A percentile compares a stretch with the other conserved stretches of the same genome.
These are phyloP conservation scores for Clivina fossor DNA, from an alignment of 2,888 invertebrate species.

Conservation along the genomic window DNA sequence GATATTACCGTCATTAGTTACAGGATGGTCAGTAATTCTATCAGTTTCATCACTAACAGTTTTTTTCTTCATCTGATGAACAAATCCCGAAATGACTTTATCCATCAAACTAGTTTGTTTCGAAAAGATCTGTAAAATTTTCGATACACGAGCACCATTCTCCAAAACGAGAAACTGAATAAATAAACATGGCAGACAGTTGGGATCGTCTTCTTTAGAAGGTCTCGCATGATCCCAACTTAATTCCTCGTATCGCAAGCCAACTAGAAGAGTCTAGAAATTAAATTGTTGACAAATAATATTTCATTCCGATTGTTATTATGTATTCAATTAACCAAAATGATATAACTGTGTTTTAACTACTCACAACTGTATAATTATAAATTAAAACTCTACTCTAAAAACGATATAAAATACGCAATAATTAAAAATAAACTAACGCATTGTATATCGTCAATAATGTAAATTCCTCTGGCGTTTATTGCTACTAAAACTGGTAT, in stretches of 20 bases:
- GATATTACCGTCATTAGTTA: slow-evolving; percentile 50
- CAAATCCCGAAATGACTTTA: slow-evolving; percentile 79
- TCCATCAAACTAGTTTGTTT: slow-evolving; percentile 85
- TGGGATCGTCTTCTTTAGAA: slow-evolving; percentile 78
- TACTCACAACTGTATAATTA: too few relatives aligned
- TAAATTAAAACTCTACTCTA: neutral
- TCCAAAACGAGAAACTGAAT: slow-evolving; percentile 84
- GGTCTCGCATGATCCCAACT: slow-evolving; percentile 93
- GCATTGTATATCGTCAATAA: slow-evolving; percentile 81
- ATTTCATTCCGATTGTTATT: neutral
- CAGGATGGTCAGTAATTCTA: slow-evolving; percentile 54
- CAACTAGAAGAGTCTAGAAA: slow-evolving; percentile 77
- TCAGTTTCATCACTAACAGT: slow-evolving; percentile 53
- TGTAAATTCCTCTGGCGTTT: slow-evolving; percentile 80
- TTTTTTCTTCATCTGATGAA: slow-evolving; percentile 68
- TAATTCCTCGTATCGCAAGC: slow-evolving; percentile 83
- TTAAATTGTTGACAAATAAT: slow-evolving; percentile 12
- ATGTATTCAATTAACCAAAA: too few relatives aligned
- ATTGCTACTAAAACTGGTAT: slow-evolving; percentile 87
- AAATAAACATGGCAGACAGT: slow-evolving; percentile 89
- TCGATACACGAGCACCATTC: slow-evolving; percentile 74
- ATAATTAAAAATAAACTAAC: slow-evolving; percentile 61
- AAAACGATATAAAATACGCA: neutral
- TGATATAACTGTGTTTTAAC: too few relatives aligned
- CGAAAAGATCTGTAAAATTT: slow-evolving; percentile 74